Percentiles rank a stretch among this genome's conserved stretches.
Conservation (phyloP, 2,888 invertebrate genomes). For the Plebejus melissa region DNA sequence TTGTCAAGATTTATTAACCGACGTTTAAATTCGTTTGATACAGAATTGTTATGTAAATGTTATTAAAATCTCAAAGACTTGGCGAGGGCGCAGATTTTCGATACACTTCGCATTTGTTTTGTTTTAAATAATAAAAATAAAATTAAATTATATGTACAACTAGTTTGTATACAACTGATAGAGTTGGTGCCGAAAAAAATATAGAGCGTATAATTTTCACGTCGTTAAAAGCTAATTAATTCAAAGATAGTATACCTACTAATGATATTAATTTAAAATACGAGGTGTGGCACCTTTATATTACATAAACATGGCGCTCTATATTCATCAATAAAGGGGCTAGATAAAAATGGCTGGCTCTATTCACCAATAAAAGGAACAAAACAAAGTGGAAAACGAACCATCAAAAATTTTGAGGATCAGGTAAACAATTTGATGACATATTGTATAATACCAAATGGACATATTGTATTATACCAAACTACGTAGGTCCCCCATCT, state of each 20-base stretch:
- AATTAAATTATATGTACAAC: not conserved
- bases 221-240: not conserved
- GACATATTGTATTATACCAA: too few relatives aligned
- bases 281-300: not conserved
- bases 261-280: not conserved
- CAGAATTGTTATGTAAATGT: not conserved
- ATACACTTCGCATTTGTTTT: not conserved
- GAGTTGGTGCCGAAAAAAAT: not conserved
- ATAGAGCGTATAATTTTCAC: not conserved
- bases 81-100: not conserved
- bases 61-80: constrained; percentile 7
- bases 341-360: too few relatives aligned
- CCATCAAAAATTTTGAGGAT: too few relatives aligned
- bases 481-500: too few relatives aligned
- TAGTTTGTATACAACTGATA: not conserved
- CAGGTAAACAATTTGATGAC: too few relatives aligned
- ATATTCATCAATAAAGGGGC: too few relatives aligned
- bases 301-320: not conserved
- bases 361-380: too few relatives aligned
- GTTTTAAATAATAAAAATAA: not conserved
- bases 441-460: too few relatives aligned
- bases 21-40: constrained; percentile 8
- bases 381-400: too few relatives aligned
- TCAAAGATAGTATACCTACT: not conserved
- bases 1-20: constrained; percentile 3